Evolutionary conservation across 2,888 invertebrate genomes (phyloP).

Genomic region (Ophraella communa): DNA sequence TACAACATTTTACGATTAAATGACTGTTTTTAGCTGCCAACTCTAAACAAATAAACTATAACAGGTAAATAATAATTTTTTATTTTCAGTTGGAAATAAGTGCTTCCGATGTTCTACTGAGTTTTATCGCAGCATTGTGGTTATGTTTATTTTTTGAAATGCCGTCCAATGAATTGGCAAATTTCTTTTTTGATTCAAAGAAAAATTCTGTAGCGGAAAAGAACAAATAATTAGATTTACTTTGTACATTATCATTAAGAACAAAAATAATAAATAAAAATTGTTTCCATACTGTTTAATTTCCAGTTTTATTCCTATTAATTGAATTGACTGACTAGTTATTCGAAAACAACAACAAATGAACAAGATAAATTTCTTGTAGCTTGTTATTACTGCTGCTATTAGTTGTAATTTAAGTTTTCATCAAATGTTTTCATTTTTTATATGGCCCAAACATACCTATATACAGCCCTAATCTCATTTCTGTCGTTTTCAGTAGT

Average conservation of each 20-base stretch:
- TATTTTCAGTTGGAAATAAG: conserved; percentile 13
- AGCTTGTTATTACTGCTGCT: too few species aligned
- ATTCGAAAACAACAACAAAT: too few species aligned
- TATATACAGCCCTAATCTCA: too few species aligned
- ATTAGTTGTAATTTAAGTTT: too few species aligned
- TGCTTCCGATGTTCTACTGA: conserved; percentile 19
- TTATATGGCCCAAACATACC: too few species aligned
- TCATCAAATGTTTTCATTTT: too few species aligned
- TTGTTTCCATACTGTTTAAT: neutral
- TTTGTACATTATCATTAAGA: neutral
- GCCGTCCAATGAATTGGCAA: conserved; percentile 33
- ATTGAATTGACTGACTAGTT: too few species aligned
- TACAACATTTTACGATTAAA: too few species aligned
- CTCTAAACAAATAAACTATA: neutral
- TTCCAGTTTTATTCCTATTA: too few species aligned
- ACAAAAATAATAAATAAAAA: neutral
- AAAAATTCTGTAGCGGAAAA: conserved; percentile 5
- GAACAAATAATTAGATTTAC: conserved; percentile 5
- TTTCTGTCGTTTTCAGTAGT: too few species aligned
- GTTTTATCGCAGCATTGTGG: conserved; percentile 28
- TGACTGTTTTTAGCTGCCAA: too few species aligned
- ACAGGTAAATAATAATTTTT: neutral
- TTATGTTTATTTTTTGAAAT: conserved; percentile 34
- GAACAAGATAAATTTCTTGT: too few species aligned
- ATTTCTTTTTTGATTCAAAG: conserved; percentile 23